These are phyloP conservation scores for Stomorhina lunata DNA, from an alignment of 2,888 invertebrate species.

Conservation along the genomic window DNA sequence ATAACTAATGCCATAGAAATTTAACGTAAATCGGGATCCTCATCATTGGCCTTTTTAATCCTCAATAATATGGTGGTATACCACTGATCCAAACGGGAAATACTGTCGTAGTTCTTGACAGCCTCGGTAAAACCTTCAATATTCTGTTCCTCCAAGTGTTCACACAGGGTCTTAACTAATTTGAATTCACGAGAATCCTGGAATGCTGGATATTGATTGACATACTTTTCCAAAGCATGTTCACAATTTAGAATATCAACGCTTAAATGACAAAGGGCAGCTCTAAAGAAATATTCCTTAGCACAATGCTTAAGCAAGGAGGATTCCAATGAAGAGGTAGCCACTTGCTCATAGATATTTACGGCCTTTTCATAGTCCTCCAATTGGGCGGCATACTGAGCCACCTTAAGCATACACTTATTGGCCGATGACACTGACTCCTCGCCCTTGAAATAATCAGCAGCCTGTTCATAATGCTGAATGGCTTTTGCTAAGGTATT, in stretches of 20 bases:
- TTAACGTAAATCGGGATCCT: conserved; percentile 89
- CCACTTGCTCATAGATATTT: conserved; percentile 97
- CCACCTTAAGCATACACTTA: conserved; percentile 98
- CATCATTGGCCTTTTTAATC: conserved; percentile 95
- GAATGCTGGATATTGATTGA: conserved; percentile 96
- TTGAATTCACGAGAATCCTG: conserved; percentile 97
- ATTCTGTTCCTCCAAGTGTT: conserved; percentile 96
- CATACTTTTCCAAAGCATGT: conserved; percentile 95
- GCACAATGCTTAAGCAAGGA: conserved; percentile 98
- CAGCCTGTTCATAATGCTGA: conserved; percentile 97
- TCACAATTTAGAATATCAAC: conserved; percentile 96
- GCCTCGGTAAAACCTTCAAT: conserved; percentile 97
- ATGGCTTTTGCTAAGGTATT: conserved; percentile 84
- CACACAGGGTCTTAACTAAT: conserved; percentile 92
- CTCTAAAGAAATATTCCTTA: conserved; percentile 98
- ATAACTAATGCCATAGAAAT: conserved; percentile 52
- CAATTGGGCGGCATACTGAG: conserved; percentile 96
- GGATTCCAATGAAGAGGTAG: conserved; percentile 94
- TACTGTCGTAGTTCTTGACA: conserved; percentile 97
- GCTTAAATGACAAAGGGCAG: conserved; percentile 96
- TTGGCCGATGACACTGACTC: conserved; percentile 98
- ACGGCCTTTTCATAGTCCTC: conserved; percentile 99
- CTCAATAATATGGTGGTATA: conserved; percentile 95
- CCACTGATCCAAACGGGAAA: conserved; percentile 98
- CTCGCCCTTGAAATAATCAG: conserved; percentile 98